A percentile compares a stretch with the other conserved stretches of the same genome.
Evolutionary conservation across 2,888 invertebrate species (phyloP).

Genomic region (Globia sparganii): DNA sequence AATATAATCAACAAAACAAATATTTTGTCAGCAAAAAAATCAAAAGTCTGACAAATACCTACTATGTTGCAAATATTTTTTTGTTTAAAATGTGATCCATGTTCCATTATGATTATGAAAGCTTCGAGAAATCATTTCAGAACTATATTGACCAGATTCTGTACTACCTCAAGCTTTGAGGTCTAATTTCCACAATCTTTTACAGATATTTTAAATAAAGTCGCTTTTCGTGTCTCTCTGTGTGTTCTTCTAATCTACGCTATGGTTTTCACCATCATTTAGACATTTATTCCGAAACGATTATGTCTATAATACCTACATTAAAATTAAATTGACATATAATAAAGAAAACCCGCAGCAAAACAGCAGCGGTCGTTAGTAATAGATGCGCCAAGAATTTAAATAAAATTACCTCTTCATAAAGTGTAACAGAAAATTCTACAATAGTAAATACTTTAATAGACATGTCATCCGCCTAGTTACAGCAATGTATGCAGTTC

Average conservation of each 20-base stretch:
- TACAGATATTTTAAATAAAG: background rate
- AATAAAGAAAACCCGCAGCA: background rate
- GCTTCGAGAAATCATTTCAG: background rate
- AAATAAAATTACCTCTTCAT: background rate
- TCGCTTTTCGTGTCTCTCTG: background rate
- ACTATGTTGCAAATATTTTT: background rate
- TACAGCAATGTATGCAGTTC: constrained; percentile 46
- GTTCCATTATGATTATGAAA: background rate
- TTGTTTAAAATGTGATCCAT: background rate
- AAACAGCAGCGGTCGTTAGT: background rate
- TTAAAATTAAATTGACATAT: background rate
- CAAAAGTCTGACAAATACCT: background rate
- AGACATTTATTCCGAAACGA: background rate
- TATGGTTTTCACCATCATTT: background rate
- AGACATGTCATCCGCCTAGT: constrained; percentile 25
- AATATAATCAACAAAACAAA: constrained; percentile 10
- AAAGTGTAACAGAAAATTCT: constrained; percentile 2
- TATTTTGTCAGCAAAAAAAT: background rate
- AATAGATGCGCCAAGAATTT: background rate
- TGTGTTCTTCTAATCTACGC: background rate
- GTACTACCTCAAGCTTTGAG: background rate
- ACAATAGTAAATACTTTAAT: constrained; percentile 1
- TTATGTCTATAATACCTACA: background rate
- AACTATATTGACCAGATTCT: background rate
- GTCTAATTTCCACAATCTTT: background rate